These are phyloP conservation scores for Rhineura floridana DNA, from an alignment of 2,113 vertebrate species.

Conservation along the genomic window DNA sequence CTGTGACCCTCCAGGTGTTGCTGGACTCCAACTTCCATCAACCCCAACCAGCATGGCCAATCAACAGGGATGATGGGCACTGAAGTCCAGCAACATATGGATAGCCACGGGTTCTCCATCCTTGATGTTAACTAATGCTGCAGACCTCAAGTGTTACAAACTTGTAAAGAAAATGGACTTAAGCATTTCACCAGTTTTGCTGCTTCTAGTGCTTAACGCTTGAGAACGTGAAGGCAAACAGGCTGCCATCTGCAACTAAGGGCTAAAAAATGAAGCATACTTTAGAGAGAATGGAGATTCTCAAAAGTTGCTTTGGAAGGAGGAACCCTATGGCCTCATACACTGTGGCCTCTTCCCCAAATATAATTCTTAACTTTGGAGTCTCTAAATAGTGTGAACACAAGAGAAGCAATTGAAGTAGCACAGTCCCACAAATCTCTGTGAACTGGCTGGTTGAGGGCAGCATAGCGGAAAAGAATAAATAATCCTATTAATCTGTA, in stretches of 20 bases:
- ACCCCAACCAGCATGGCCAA: background rate
- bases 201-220: background rate
- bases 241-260: background rate
- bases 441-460: background rate
- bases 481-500: background rate
- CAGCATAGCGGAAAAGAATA: background rate
- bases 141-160: background rate
- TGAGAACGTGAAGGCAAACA: background rate
- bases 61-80: background rate
- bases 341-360: background rate
- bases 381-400: background rate
- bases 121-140: background rate
- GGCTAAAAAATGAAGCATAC: background rate
- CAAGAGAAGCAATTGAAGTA: background rate
- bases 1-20: background rate
- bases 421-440: background rate
- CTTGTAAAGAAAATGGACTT: background rate
- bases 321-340: background rate
- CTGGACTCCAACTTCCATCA: background rate
- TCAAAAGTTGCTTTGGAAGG: background rate
- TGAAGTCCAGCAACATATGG: background rate
- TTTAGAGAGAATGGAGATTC: background rate
- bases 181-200: background rate
- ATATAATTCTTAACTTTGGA: background rate
- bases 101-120: background rate